Conservation (phyloP, 2,888 invertebrate species). For the Belgica antarctica region DNA sequence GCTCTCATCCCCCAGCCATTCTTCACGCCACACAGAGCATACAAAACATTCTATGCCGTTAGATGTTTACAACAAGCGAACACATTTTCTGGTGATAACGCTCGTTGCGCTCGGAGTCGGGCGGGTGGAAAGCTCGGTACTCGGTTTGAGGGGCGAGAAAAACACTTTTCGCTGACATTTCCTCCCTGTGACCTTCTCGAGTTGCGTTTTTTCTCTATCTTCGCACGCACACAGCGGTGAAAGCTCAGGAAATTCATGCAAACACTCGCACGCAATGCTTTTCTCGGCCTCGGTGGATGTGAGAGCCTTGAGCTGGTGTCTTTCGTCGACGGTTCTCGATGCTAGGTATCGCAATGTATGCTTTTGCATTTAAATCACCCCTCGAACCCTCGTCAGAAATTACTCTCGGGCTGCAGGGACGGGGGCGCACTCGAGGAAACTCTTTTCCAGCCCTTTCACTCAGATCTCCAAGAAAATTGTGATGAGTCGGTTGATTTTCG, state of each 20-base stretch:
- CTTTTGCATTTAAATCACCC: constrained; percentile 37
- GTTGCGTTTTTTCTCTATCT: constrained; percentile 35
- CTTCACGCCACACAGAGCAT: neutral
- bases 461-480: neutral
- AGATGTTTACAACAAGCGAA: constrained; percentile 14
- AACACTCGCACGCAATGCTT: constrained; percentile 12
- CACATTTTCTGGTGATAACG: constrained; percentile 3
- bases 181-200: constrained; percentile 43
- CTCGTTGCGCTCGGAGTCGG: neutral
- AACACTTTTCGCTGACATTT: constrained; percentile 22
- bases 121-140: neutral
- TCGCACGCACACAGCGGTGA: constrained; percentile 22
- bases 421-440: neutral
- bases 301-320: constrained; percentile 3
- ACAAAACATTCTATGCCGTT: neutral
- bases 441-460: neutral
- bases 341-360: constrained; percentile 32
- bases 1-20: neutral
- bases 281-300: neutral
- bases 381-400: constrained; percentile 39
- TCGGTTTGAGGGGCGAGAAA: constrained; percentile 1
- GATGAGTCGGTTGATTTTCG: neutral
- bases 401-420: neutral
- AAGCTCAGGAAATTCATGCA: constrained; percentile 10
- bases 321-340: constrained; percentile 4